These are phyloP conservation scores for Lagria hirta DNA, from an alignment of 2,888 invertebrate genomes.

Conservation along the genomic window DNA sequence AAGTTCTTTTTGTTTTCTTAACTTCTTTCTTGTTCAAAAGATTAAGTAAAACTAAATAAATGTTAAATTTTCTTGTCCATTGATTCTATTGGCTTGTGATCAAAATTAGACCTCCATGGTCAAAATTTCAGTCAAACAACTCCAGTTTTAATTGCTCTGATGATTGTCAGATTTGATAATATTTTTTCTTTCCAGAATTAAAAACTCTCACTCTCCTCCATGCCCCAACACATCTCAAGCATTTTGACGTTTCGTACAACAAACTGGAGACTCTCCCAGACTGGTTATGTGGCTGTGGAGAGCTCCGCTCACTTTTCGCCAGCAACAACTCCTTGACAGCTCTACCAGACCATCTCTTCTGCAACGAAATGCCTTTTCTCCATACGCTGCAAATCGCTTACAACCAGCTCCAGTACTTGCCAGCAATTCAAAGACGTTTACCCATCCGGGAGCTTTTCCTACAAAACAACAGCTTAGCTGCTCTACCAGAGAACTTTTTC, in stretches of 20 bases:
- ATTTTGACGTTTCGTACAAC: slow-evolving; percentile 79
- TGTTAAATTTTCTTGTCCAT: no score
- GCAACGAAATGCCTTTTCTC: slow-evolving; percentile 71
- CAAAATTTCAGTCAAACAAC: no score
- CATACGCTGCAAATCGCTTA: slow-evolving; percentile 76
- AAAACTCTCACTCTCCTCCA: slow-evolving; percentile 70
- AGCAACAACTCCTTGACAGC: slow-evolving; percentile 71
- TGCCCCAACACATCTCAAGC: slow-evolving; percentile 70
- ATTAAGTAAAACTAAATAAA: neutral
- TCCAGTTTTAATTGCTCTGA: no score
- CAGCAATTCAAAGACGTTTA: slow-evolving; percentile 67
- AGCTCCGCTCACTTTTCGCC: slow-evolving; percentile 71
- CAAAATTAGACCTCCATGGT: no score
- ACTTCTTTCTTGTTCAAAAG: no score
- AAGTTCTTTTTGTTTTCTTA: no score
- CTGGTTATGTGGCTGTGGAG: slow-evolving; percentile 74
- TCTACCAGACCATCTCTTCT: slow-evolving; percentile 73
- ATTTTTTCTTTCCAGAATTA: slow-evolving; percentile 61
- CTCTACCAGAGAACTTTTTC: slow-evolving; percentile 76
- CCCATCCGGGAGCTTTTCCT: slow-evolving; percentile 72
- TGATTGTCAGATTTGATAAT: slow-evolving; percentile 18
- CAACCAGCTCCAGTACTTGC: slow-evolving; percentile 73
- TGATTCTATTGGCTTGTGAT: no score
- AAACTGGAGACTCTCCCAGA: slow-evolving; percentile 71
- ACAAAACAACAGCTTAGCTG: slow-evolving; percentile 76